Conservation (phyloP, 23 tunicate species). For the Trididemnum miniatum region DNA sequence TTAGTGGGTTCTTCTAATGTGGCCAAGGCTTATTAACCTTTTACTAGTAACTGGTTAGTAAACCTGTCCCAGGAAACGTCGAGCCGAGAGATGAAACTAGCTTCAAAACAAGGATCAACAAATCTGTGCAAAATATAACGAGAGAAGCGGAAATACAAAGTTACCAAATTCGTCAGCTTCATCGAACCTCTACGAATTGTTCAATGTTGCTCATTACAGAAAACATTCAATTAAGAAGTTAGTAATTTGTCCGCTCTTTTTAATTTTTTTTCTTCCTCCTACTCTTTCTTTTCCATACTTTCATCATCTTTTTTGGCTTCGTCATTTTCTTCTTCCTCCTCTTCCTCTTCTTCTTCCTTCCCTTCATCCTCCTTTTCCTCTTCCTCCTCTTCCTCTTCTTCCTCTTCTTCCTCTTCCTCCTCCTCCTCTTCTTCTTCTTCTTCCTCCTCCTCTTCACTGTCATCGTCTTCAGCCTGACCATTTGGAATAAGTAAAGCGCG, state of each 20-base stretch:
- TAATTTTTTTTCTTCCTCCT: neutral
- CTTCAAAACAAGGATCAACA: no score
- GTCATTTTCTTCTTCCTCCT: slow-evolving; percentile 12
- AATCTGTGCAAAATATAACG: no score
- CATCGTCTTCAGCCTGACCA: neutral
- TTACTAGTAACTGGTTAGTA: no score
- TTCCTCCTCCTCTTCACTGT: neutral
- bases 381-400: neutral
- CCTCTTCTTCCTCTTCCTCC: neutral
- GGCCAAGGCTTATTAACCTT: no score
- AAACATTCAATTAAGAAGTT: neutral
- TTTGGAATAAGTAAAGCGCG: neutral
- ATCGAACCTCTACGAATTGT: no score
- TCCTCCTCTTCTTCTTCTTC: neutral
- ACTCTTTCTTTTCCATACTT: neutral
- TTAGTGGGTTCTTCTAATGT: no score
- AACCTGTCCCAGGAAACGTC: no score
- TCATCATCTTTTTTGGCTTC: neutral
- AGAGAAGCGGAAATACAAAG: no score
- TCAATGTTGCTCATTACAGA: no score
- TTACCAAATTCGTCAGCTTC: no score
- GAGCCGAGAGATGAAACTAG: no score
- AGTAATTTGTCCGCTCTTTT: neutral
- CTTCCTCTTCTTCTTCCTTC: neutral
- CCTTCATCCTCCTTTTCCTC: slow-evolving; percentile 1